A percentile compares a stretch with the other conserved stretches of the same genome.
These are phyloP conservation scores for Spisula solida DNA, from an alignment of 2,888 invertebrate species.

Conservation along the genomic window DNA sequence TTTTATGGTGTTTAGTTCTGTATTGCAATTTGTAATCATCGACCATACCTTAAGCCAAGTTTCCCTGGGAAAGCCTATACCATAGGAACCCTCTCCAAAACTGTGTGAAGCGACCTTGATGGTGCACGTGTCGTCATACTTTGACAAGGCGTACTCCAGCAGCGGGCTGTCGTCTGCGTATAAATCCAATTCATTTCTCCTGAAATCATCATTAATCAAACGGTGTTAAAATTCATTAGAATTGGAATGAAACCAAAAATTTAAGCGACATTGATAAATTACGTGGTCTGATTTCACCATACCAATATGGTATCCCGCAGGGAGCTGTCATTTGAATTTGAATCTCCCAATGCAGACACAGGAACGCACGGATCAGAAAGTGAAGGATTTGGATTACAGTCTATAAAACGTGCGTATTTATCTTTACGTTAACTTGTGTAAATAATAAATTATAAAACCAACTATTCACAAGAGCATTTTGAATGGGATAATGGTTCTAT, in stretches of 20 bases:
- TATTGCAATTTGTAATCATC: no score
- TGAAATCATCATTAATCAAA: slow-evolving; percentile 67
- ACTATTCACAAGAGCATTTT: no score
- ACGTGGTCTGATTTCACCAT: not conserved
- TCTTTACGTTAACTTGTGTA: no score
- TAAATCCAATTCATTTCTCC: slow-evolving; percentile 92
- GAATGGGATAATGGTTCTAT: no score
- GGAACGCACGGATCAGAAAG: no score
- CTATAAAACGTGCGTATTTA: no score
- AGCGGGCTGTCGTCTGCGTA: slow-evolving; percentile 96
- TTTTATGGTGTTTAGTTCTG: no score
- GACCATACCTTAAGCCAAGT: slow-evolving; percentile 88
- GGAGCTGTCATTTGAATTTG: no score
- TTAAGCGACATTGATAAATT: not conserved
- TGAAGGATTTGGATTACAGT: no score
- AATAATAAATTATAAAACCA: no score
- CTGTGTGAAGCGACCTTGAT: slow-evolving; percentile 93
- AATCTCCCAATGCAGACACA: no score
- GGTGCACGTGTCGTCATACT: slow-evolving; percentile 94
- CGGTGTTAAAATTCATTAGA: not conserved
- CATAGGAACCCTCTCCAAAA: slow-evolving; percentile 96
- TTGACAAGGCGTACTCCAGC: slow-evolving; percentile 95
- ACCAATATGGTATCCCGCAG: not conserved
- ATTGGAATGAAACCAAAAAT: not conserved
- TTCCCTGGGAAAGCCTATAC: slow-evolving; percentile 95